Conservation (phyloP, 2,797 vertebrate species). For the Takifugu ocellatus region DNA sequence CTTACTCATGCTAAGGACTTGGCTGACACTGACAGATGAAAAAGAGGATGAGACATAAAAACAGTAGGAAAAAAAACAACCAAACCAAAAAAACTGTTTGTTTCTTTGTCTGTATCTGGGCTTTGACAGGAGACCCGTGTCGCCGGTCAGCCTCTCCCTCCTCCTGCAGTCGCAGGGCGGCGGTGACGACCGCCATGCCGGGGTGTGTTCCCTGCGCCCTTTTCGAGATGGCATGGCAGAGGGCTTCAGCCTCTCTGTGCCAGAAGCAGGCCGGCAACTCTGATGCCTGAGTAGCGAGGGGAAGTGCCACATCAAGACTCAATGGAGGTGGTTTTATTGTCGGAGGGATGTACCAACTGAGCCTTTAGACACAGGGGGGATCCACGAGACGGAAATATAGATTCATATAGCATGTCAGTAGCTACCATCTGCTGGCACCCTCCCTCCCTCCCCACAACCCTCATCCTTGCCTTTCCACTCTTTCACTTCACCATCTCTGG, state of each 20-base stretch:
- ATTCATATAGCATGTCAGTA: constrained; percentile 67
- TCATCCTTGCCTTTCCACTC: constrained; percentile 38
- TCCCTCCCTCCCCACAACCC: constrained; percentile 32
- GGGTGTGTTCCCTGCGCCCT: constrained; percentile 65
- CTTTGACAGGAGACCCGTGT: constrained; percentile 23
- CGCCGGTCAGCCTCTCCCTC: constrained; percentile 20
- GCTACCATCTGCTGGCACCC: constrained; percentile 60
- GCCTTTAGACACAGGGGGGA: constrained; percentile 74
- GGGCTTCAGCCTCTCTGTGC: constrained; percentile 42
- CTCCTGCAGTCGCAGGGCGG: constrained; percentile 26
- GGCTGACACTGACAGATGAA: constrained; percentile 44
- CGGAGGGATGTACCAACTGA: constrained; percentile 91
- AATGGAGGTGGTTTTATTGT: constrained; percentile 97
- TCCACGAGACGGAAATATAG: constrained; percentile 74
- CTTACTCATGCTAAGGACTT: constrained; percentile 69
- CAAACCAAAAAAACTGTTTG: constrained; percentile 14
- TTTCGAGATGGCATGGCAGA: constrained; percentile 56
- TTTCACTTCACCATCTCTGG: constrained; percentile 58
- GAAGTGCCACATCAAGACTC: constrained; percentile 91
- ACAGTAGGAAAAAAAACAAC: constrained; percentile 24
- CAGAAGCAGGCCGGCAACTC: constrained; percentile 42
- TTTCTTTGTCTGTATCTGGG: constrained; percentile 50
- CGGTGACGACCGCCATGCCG: constrained; percentile 60
- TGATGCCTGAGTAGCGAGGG: constrained; percentile 40
- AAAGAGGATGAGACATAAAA: constrained; percentile 35